A percentile compares a stretch with the other conserved stretches of the same genome.
These are phyloP conservation scores for Melinaea menophilus DNA, from an alignment of 2,888 invertebrate species.

Conservation along the genomic window DNA sequence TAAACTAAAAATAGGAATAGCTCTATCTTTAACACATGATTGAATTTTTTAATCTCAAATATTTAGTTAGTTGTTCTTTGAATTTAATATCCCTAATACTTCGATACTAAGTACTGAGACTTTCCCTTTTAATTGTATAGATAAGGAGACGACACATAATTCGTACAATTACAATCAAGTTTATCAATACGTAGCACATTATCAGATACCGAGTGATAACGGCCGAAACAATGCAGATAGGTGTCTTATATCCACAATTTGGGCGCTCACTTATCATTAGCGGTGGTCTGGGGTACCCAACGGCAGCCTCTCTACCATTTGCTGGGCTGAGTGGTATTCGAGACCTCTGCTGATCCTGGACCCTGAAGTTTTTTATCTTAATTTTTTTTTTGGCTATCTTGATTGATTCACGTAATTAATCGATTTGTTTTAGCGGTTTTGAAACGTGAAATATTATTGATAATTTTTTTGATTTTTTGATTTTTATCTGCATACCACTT, in stretches of 20 bases:
- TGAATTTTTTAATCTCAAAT: too few relatives aligned
- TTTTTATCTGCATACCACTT: too few relatives aligned
- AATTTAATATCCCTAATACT: too few relatives aligned
- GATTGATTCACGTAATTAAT: slow-evolving; percentile 68
- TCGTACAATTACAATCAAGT: slow-evolving; percentile 35
- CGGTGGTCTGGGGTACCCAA: slow-evolving; percentile 76
- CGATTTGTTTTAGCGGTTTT: slow-evolving; percentile 36
- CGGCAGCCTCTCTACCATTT: slow-evolving; percentile 50
- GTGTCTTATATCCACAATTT: slow-evolving; percentile 53
- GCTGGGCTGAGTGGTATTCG: slow-evolving; percentile 73
- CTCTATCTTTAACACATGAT: too few relatives aligned
- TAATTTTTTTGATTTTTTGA: slow-evolving; percentile 8
- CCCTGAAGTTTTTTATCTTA: slow-evolving; percentile 66
- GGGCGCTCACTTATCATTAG: slow-evolving; percentile 63
- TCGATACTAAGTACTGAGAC: not conserved
- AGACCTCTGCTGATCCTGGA: slow-evolving; percentile 78
- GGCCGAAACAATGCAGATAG: slow-evolving; percentile 44
- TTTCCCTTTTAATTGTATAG: slow-evolving; percentile 18
- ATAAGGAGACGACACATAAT: slow-evolving; percentile 23
- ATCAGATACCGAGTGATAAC: slow-evolving; percentile 64
- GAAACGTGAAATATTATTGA: not conserved
- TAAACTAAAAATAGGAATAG: too few relatives aligned
- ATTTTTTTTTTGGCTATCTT: slow-evolving; percentile 58
- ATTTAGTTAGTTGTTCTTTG: too few relatives aligned
- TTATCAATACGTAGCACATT: slow-evolving; percentile 37